Base-by-base conservation (phyloP, 2,113 vertebrate genomes). In the Petromus typicus region DNA sequence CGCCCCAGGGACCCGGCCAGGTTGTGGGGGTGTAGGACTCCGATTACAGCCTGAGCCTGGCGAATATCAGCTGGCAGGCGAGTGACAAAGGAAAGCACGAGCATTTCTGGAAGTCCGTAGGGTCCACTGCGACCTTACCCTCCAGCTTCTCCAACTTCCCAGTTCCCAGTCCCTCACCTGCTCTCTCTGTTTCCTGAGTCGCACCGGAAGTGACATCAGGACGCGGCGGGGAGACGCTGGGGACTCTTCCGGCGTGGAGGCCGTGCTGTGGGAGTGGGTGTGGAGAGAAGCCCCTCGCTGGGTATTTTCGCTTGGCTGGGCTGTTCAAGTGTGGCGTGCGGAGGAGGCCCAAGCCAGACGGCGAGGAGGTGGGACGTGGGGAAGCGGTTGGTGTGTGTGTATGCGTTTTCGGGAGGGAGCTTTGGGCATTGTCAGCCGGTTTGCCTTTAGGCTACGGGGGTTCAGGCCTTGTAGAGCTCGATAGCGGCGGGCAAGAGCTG, bases 121-220 rank as follows among this genome's bases (percentile, higher is more conserved):
- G 17, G 3, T 7, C 30, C 18, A 0, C 27, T 0, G 1, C 2
- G 3, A 16, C 0, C 1, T 2, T 18, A 16, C 27, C 12, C 71
- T 48, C 43, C 63, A 12, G 4, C 2, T 1, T 16, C 18, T 89
- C 57, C 59, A 91, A 93, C 43, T 78, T 75, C 91, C 88, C 25
- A 64, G 76, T 4, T 20, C 48, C 20, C 32, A 3, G 54, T 9
- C 61, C 64, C 66, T 22, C 23, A 9, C 7, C 14, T 0, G 1
- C 27, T 14, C 0, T 13, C 80, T 6, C 1, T 1, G 80, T 67
- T 43, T 57, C 78, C 45, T 7, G 48, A 43, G 86, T 94, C 93
- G 81, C 90, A 51, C 83, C 75, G 97, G 97, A 97, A 96, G 96
- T 97, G 97, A 95, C 79, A 23, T 94, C 61, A 86, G 0, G 22